A percentile compares a stretch with the other conserved stretches of the same genome.
Evolutionary conservation across 2,113 vertebrate species (phyloP).

Genomic region (Entosphenus tridentatus): DNA sequence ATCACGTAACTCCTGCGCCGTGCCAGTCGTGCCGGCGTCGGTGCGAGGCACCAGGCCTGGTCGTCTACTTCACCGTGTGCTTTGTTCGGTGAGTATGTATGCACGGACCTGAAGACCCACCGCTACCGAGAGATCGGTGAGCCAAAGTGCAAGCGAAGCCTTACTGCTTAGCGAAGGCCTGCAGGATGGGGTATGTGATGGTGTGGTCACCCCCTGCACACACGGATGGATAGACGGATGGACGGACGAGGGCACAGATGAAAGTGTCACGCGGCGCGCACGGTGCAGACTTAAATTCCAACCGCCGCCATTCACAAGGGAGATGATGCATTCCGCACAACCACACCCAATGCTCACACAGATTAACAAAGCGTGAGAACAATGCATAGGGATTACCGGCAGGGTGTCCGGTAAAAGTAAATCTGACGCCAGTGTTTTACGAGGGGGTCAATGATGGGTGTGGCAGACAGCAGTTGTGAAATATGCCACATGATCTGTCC

Average conservation of each 20-base stretch:
- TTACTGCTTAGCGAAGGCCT: constrained; percentile 55
- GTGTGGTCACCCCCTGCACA: constrained; percentile 69
- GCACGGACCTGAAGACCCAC: no score
- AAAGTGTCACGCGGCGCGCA: background rate
- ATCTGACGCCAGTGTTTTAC: no score
- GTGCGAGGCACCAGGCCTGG: no score
- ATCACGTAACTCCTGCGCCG: no score
- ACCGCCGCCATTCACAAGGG: background rate
- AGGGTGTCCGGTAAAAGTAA: no score
- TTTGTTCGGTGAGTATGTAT: background rate
- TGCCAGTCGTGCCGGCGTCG: no score
- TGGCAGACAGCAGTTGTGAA: no score
- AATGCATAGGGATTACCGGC: background rate
- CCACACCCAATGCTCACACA: background rate
- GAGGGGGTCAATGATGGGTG: no score
- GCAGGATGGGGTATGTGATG: constrained; percentile 68
- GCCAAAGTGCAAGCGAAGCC: constrained; percentile 13
- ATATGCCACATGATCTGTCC: no score
- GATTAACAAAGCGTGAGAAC: background rate
- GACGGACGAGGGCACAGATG: background rate
- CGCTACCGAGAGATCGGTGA: no score
- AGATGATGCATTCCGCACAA: background rate
- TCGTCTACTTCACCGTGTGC: background rate
- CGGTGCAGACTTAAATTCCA: background rate
- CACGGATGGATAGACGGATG: background rate